These are phyloP conservation scores for Zonotrichia albicollis DNA, from an alignment of 2,797 vertebrate species.

Conservation along the genomic window DNA sequence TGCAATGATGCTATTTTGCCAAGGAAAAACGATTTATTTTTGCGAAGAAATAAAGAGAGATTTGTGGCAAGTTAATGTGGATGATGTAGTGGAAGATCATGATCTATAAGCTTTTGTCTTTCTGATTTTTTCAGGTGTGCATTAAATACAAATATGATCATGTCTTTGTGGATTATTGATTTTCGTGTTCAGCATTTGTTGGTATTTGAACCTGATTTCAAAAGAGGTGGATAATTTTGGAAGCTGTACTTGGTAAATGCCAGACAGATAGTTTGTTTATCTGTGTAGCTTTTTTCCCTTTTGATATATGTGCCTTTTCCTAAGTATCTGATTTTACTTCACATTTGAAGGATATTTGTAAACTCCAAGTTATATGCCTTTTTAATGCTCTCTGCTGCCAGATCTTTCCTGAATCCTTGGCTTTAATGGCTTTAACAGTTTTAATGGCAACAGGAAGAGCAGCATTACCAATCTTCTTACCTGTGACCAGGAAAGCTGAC, in stretches of 20 bases:
- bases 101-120: not conserved
- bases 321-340: not conserved
- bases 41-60: not conserved
- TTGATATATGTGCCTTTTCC: not conserved
- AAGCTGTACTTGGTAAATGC: not conserved
- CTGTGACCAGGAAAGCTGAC: not conserved
- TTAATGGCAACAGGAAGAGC: not conserved
- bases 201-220: not conserved
- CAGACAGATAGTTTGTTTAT: not conserved
- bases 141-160: not conserved
- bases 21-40: not conserved
- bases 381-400: not conserved
- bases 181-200: not conserved
- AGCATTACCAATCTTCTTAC: not conserved
- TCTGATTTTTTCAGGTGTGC: not conserved
- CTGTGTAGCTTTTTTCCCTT: not conserved
- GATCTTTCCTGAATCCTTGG: not conserved
- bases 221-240: not conserved
- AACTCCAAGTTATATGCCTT: not conserved
- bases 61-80: not conserved
- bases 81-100: not conserved
- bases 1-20: not conserved
- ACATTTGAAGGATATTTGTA: not conserved
- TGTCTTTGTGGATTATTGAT: not conserved
- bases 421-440: not conserved